Evolutionary conservation across 2,888 invertebrate genomes (phyloP).

Genomic region (Platynereis dumerilii): DNA sequence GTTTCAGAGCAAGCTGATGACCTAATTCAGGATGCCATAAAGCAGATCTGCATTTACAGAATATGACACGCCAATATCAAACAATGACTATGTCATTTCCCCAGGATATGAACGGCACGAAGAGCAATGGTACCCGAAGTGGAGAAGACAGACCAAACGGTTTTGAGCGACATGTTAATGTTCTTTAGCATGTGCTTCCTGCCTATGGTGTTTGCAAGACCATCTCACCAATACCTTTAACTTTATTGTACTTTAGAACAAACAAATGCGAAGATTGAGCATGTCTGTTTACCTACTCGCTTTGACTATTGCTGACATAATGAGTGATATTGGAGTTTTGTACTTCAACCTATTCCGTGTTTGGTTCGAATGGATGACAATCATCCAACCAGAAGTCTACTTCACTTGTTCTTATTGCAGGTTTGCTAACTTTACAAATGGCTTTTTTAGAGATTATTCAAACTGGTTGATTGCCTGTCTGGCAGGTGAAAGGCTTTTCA

Average conservation of each 20-base stretch:
- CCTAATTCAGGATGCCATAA: too few relatives aligned
- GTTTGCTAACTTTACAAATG: conserved; percentile 33
- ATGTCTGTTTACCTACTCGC: conserved; percentile 33
- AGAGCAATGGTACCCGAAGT: background rate
- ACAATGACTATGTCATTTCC: too few relatives aligned
- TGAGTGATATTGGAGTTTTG: conserved; percentile 37
- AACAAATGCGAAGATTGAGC: conserved; percentile 31
- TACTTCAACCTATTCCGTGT: conserved; percentile 35
- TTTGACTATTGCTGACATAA: conserved; percentile 32
- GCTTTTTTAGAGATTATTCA: conserved; percentile 30
- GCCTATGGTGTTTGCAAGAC: conserved; percentile 31
- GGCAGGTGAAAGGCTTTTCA: conserved; percentile 31
- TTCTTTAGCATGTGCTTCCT: conserved; percentile 31
- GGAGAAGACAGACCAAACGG: background rate
- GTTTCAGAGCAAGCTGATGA: too few relatives aligned
- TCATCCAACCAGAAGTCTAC: conserved; percentile 26
- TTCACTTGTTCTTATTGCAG: conserved; percentile 35
- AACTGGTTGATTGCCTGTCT: conserved; percentile 38
- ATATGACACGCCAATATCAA: too few relatives aligned
- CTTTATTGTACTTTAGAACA: conserved; percentile 28
- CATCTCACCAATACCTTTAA: conserved; percentile 34
- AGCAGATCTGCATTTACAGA: too few relatives aligned
- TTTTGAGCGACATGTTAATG: background rate
- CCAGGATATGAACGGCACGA: too few relatives aligned
- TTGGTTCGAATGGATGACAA: conserved; percentile 34